phyloP scores from a whole-genome alignment of 2,888 invertebrate species.

The Dyspetes luteomarginatus region DNA sequence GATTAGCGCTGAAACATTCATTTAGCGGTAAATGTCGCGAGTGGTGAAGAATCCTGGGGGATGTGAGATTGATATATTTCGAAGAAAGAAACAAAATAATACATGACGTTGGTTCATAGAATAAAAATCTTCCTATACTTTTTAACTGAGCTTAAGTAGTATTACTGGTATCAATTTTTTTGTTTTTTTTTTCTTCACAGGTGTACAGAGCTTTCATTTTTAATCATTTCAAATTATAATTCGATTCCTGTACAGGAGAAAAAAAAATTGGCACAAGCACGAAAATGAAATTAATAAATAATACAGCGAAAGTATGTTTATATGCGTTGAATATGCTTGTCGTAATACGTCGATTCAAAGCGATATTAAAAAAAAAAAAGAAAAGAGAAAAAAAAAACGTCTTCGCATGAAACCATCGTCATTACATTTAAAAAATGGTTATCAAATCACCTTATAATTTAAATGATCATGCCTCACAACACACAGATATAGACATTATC shows the following conservation, averaged over 20 bases:
- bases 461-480: constrained; percentile 48
- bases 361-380: constrained; percentile 32
- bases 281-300: constrained; percentile 48
- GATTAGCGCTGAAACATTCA: constrained; percentile 53
- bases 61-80: constrained; percentile 29
- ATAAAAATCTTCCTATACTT: constrained; percentile 62
- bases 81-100: constrained; percentile 14
- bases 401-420: constrained; percentile 42
- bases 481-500: constrained; percentile 42
- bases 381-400: constrained; percentile 15
- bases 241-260: constrained; percentile 8
- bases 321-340: constrained; percentile 48
- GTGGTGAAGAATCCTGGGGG: constrained; percentile 10
- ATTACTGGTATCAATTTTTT: constrained; percentile 42
- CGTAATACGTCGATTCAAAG: constrained; percentile 42
- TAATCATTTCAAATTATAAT: background rate
- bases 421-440: constrained; percentile 44
- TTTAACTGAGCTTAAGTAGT: constrained; percentile 59
- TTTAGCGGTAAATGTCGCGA: background rate
- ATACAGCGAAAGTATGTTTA: constrained; percentile 54
- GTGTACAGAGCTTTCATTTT: constrained; percentile 30
- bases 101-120: constrained; percentile 30
- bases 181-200: constrained; percentile 20
- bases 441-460: constrained; percentile 53
- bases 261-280: constrained; percentile 50